Base-by-base conservation (phyloP, 1,140 invertebrate species). In the Platorchestia sp. region DNA sequence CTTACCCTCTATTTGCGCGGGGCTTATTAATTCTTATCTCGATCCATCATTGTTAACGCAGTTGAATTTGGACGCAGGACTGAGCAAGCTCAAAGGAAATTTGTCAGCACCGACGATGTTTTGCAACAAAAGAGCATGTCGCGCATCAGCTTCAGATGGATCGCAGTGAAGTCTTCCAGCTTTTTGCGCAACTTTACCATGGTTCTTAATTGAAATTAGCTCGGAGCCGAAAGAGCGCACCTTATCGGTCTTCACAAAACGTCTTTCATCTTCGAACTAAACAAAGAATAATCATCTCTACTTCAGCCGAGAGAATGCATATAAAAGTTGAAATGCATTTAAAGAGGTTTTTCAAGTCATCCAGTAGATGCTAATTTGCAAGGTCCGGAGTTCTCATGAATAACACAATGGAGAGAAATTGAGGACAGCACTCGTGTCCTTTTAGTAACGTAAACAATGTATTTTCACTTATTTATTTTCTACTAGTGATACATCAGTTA, bases 21-120 rank as follows among this genome's bases (percentile, higher is more conserved):
- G 16, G 91, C 45, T 93, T 93, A 93, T 93, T 93, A 93, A 93
- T 93, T 93, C 40, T 93, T 93, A 93, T 93, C 91, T 44, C 45
- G 41, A 93, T 93, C 91, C 91, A 93, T 93, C 91, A 45, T 44
- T 45, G 91, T 93, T 93, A 93, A 47, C 45, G 91, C 10, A 45
- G 91, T 45, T 93, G 19, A 45, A 93, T 93, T 93, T 45, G 43
- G 91, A 93, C 91, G 91, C 22, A 40, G 45, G 87, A 36, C 41
- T 90, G 87, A 90, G 91, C 91, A 93, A 45, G 40, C 45, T 93
- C 41, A 93, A 93, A 93, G 45, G 91, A 45, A 93, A 40, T 93
- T 93, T 93, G 91, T 93, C 91, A 45, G 91, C 43, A 45, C 91
- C 36, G 40, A 93, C 44, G 45, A 45, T 44, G 91, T 42, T 47